A percentile compares a stretch with the other conserved stretches of the same genome.
phyloP scores from a whole-genome alignment of 1,140 invertebrate species.

The Portunus trituberculatus region DNA sequence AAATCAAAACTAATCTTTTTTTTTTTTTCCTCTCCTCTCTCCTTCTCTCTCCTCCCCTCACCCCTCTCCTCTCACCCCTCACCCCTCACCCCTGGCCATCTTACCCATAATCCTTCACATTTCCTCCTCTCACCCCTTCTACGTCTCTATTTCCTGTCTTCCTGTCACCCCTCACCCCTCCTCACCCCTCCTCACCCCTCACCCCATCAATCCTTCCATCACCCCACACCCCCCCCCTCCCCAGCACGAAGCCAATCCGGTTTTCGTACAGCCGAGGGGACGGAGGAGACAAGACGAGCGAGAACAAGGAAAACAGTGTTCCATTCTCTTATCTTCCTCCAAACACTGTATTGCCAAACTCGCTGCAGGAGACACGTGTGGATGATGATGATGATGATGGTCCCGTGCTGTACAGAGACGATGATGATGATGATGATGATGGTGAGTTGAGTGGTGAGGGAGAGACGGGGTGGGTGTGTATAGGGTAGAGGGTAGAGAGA shows the following conservation, averaged over 20 bases:
- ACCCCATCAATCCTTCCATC: neutral
- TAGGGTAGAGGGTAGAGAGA: too few relatives aligned
- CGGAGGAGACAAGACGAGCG: constrained; percentile 60
- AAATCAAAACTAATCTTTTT: too few relatives aligned
- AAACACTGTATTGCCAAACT: constrained; percentile 69
- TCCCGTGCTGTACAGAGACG: constrained; percentile 86
- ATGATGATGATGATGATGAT: constrained; percentile 47
- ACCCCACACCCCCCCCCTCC: neutral
- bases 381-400: constrained; percentile 85
- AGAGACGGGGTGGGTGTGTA: neutral
- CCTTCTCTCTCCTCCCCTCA: too few relatives aligned
- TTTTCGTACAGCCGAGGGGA: constrained; percentile 75
- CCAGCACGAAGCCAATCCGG: constrained; percentile 77
- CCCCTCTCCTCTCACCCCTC: too few relatives aligned
- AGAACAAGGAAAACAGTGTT: constrained; percentile 78
- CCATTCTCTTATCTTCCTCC: constrained; percentile 75
- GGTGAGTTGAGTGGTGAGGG: neutral
- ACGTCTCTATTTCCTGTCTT: too few relatives aligned
- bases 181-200: neutral
- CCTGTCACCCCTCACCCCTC: too few relatives aligned
- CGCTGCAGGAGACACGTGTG: constrained; percentile 73
- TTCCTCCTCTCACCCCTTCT: too few relatives aligned
- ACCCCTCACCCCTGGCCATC: too few relatives aligned
- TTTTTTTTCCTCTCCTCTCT: too few relatives aligned
- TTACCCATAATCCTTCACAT: too few relatives aligned